Evolutionary conservation across 2,113 vertebrate species (phyloP).

Genomic region (Pantherophis guttatus): DNA sequence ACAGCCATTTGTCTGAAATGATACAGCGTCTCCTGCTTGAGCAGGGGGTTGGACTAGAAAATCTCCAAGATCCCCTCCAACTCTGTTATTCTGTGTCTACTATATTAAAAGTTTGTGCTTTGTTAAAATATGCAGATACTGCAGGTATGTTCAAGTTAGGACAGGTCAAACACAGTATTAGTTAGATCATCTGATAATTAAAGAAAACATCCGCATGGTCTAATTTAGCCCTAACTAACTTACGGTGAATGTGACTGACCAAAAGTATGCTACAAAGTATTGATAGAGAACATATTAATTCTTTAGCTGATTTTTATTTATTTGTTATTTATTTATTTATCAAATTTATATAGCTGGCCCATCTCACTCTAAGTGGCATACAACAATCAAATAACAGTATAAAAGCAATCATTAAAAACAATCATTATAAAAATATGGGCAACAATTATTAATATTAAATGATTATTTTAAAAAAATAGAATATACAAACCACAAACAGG

Average conservation of each 20-base stretch:
- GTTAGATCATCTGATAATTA: not conserved
- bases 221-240: not conserved
- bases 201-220: not conserved
- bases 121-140: not conserved
- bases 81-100: not conserved
- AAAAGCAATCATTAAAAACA: not conserved
- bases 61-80: not conserved
- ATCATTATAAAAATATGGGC: not conserved
- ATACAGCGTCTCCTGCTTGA: not conserved
- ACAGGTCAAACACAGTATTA: not conserved
- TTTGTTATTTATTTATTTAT: not conserved
- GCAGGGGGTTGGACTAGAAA: not conserved
- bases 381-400: not conserved
- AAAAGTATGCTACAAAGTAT: not conserved
- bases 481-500: not conserved
- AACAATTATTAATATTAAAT: not conserved
- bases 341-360: not conserved
- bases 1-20: not conserved
- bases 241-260: not conserved
- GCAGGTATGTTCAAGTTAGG: not conserved
- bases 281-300: not conserved
- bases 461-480: not conserved
- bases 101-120: not conserved
- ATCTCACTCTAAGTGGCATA: not conserved
- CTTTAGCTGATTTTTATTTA: not conserved